Percentiles rank a stretch among this genome's conserved stretches.
These are phyloP conservation scores for Cheilosia impressa DNA, from an alignment of 2,888 invertebrate species.

Conservation along the genomic window DNA sequence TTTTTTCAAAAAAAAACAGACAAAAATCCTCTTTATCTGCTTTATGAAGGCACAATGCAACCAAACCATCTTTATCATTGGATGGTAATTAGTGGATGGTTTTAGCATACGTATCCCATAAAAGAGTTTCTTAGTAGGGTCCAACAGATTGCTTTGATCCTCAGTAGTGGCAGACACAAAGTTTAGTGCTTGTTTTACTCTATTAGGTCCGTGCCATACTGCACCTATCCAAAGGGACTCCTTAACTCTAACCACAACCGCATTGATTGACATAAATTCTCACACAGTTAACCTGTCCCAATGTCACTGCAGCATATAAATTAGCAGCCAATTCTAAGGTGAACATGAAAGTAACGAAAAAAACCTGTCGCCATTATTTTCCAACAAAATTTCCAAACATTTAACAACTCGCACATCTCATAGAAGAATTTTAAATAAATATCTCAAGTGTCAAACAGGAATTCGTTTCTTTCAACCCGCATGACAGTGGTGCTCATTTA, in stretches of 20 bases:
- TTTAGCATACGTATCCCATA: too few relatives aligned
- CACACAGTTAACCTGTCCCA: slow-evolving; percentile 55
- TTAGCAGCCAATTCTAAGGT: slow-evolving; percentile 33
- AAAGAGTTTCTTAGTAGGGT: too few relatives aligned
- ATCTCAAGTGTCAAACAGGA: slow-evolving; percentile 55
- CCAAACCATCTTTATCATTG: too few relatives aligned
- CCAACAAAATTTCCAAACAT: slow-evolving; percentile 33
- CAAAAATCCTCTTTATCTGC: too few relatives aligned
- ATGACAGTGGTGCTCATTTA: slow-evolving; percentile 63
- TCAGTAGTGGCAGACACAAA: background rate
- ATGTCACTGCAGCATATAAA: slow-evolving; percentile 59
- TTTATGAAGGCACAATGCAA: too few relatives aligned
- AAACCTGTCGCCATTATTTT: slow-evolving; percentile 22
- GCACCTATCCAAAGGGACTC: background rate
- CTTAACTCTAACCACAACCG: background rate
- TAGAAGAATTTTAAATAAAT: slow-evolving; percentile 58
- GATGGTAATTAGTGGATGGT: too few relatives aligned
- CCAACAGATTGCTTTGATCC: too few relatives aligned
- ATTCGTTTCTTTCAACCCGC: slow-evolving; percentile 45
- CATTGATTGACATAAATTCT: slow-evolving; percentile 26
- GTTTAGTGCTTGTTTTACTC: background rate
- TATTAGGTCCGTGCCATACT: background rate
- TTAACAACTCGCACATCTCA: slow-evolving; percentile 45
- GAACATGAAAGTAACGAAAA: slow-evolving; percentile 28
- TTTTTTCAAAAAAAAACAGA: too few relatives aligned